Percentiles rank a stretch among this genome's conserved stretches.
Evolutionary conservation across 1,140 invertebrate species (phyloP).

Genomic region (Drosophila pandora): DNA sequence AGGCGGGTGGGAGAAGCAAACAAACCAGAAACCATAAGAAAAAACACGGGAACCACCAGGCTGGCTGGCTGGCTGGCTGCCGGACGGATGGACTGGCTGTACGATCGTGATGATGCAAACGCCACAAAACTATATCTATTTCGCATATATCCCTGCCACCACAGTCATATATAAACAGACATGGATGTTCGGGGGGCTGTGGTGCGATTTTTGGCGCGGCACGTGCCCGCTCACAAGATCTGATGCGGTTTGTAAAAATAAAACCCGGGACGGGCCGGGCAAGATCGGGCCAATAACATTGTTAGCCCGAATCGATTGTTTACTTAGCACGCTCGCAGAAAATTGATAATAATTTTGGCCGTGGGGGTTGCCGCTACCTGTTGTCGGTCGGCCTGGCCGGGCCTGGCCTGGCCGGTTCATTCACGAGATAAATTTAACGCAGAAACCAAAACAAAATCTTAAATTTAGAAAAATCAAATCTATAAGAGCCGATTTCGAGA

Average conservation of each 20-base stretch:
- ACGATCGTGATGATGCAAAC: constrained; percentile 28
- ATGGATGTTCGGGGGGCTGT: constrained; percentile 1
- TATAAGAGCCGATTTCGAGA: constrained; percentile 53
- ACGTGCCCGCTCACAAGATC: constrained; percentile 57
- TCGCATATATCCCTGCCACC: background rate
- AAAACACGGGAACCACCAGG: constrained; percentile 35
- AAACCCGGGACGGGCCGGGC: constrained; percentile 14
- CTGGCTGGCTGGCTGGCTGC: background rate
- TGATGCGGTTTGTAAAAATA: constrained; percentile 60
- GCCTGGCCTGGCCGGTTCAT: constrained; percentile 36
- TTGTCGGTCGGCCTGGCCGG: constrained; percentile 5
- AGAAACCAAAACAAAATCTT: constrained; percentile 79
- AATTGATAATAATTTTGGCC: constrained; percentile 64
- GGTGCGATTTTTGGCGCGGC: constrained; percentile 63
- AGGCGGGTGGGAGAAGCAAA: constrained; percentile 27
- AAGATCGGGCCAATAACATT: constrained; percentile 45
- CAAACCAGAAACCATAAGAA: constrained; percentile 15
- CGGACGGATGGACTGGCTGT: background rate
- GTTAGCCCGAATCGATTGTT: constrained; percentile 64
- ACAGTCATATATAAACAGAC: constrained; percentile 9
- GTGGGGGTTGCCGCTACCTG: constrained; percentile 32
- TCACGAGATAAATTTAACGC: constrained; percentile 74
- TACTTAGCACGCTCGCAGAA: constrained; percentile 52
- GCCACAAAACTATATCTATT: constrained; percentile 29
- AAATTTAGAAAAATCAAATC: constrained; percentile 68